Evolutionary conservation across 2,888 invertebrate genomes (phyloP), one percentile per base, ranked within the genome.

Genomic region (Orthosia incerta): DNA sequence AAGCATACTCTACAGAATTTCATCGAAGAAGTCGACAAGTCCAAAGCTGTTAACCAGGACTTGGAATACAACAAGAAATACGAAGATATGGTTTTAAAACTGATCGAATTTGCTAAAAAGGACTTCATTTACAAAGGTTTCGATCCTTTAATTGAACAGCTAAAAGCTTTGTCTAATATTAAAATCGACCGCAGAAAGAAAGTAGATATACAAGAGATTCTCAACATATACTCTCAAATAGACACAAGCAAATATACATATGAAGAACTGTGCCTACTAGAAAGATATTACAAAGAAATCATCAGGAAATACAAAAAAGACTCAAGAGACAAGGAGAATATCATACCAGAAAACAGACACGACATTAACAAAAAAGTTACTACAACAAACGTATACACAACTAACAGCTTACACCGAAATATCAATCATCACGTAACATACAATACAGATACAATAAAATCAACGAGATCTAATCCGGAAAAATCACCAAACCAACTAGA

Each of bases 61-160:
- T 87, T 96, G 45, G 93, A 95, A 84, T 95, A 96, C 62, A 92
- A 95, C 66, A 94, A 95, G 62, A 94, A 95, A 79, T 96, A 96
- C 79, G 96, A 96, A 88, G 94, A 95, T 4, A 95, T 96, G 85
- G 95, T 96, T 12, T 83, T 95, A 0, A 95, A 94, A 86, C 83
- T 96, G 1, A 96, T 96, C 2, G 93, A 94, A 50, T 96, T 96
- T 65, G 96, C 96, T 0, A 96, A 95, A 86, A 94, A 93, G 83
- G 95, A 95, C 82, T 95, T 96, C 57, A 92, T 94, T 80, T 96
- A 90, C 74, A 96, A 95, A 93, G 96, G 96, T 1, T 96, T 96
- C 65, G 96, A 96, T 91, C 96, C 96, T 0, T 74, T 96, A 1
- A 96, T 96, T 39, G 94, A 95, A 78, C 89, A 95, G 78, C 77